Conservation (phyloP, 2,113 vertebrate genomes). For the Rynchops niger region DNA sequence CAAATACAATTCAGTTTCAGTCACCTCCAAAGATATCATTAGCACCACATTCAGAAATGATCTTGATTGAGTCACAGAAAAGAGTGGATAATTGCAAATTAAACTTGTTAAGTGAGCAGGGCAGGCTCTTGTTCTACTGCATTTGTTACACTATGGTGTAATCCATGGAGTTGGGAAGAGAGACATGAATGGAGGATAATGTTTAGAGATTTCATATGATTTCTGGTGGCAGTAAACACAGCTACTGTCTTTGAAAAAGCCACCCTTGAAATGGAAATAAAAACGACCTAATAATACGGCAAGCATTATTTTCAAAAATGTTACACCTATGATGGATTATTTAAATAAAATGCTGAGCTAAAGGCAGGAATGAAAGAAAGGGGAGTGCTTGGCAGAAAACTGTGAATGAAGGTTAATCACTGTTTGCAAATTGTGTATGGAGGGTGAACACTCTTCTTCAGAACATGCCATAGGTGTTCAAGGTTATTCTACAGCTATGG, state of each 20-base stretch:
- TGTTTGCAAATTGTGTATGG: neutral
- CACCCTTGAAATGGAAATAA: neutral
- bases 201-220: neutral
- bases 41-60: neutral
- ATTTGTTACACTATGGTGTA: neutral
- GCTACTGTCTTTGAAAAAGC: neutral
- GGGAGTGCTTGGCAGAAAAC: neutral
- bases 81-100: neutral
- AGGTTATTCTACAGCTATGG: neutral
- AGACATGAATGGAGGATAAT: neutral
- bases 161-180: neutral
- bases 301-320: neutral
- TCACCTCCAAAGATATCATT: neutral
- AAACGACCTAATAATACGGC: accelerated
- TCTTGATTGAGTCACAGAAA: neutral
- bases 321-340: neutral
- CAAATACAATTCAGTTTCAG: neutral
- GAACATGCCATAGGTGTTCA: neutral
- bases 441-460: neutral
- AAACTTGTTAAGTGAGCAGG: neutral
- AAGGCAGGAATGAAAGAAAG: neutral
- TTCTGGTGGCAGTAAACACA: neutral
- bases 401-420: neutral
- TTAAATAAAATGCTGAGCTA: neutral
- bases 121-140: neutral